These are phyloP conservation scores for Eulemur rufifrons DNA, from an alignment of 2,113 vertebrate genomes.

Conservation along the genomic window DNA sequence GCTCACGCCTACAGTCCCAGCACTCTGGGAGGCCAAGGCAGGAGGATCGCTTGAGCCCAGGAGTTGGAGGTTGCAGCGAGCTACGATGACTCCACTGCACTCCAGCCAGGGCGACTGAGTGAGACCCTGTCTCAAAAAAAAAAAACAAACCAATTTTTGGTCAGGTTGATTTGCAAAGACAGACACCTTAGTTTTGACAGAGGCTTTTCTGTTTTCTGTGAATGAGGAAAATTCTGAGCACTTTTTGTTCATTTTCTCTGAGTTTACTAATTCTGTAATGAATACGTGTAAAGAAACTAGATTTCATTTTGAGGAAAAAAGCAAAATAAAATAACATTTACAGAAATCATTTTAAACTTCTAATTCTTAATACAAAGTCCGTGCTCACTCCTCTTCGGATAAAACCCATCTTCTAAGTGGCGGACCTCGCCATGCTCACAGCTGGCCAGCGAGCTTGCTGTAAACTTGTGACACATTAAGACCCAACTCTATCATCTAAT, in stretches of 20 bases:
- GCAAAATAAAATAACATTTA: not conserved
- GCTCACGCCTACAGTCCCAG: too few species aligned
- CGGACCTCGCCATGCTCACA: fast-evolving
- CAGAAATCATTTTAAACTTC: not conserved
- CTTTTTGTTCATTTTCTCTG: not conserved
- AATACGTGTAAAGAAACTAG: not conserved
- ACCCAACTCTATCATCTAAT: not conserved
- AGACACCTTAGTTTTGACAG: not conserved
- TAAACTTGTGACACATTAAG: fast-evolving
- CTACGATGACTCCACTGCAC: too few species aligned
- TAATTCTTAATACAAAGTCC: not conserved
- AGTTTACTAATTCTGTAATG: not conserved
- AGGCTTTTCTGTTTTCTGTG: too few species aligned
- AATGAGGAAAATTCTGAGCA: fast-evolving
- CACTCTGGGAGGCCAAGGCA: too few species aligned
- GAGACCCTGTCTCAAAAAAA: too few species aligned
- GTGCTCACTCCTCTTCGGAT: fast-evolving
- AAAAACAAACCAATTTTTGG: too few species aligned
- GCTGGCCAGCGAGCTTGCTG: not conserved
- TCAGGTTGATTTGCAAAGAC: not conserved
- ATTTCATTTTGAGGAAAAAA: not conserved
- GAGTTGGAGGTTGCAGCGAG: too few species aligned
- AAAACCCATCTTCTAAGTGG: fast-evolving
- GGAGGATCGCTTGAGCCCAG: too few species aligned
- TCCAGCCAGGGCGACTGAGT: too few species aligned